Base-by-base conservation (phyloP, 2,797 vertebrate species). In the Tangara arthus region DNA sequence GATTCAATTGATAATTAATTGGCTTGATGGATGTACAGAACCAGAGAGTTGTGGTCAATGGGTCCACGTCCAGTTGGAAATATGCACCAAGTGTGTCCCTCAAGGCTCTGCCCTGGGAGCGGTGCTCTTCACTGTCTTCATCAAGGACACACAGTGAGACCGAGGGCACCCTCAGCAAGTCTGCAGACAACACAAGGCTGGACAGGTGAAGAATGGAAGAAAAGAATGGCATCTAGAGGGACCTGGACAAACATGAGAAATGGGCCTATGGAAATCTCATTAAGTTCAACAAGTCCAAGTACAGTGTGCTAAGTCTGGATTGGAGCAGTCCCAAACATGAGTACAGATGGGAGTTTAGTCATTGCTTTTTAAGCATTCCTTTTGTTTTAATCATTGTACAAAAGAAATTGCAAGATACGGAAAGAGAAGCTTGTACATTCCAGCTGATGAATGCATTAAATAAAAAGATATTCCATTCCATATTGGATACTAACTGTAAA, bases 331-430 rank as follows among this genome's bases (percentile, higher is more conserved):
- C 11, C 44, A 44, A 35, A 12, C n/a, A 63, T 6, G 26, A 49
- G 17, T 35, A 49, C 42, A 37, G 6, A 32, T 21, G n/a, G 27
- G 27, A 37, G 15, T 55, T 64, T 16, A 37, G n/a, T 35, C 5
- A 47, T 5, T 37, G 5, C 6, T 41, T 61, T 86, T 82, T 39
- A 79, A 82, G 11, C 3, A 60, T 32, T 56, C 1, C 6, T 65
- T 87, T 87, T 30, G 2, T 30, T 90, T 85, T 28, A 59, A 47
- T 12, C 3, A 30, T 18, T 32, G 18, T 18, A 65, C 8, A 5
- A 52, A 66, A 49, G 26, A 49, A 57, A 10, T 2, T 4, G 1
- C 3, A 52, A 42, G 10, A 28, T 42, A 30, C 2, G 4, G 3
- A 85, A 44, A 79, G 8, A 79, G 9, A 65, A 56, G 8, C 6